Conservation (phyloP, 2,797 vertebrate genomes). For the Halcyon badia region DNA sequence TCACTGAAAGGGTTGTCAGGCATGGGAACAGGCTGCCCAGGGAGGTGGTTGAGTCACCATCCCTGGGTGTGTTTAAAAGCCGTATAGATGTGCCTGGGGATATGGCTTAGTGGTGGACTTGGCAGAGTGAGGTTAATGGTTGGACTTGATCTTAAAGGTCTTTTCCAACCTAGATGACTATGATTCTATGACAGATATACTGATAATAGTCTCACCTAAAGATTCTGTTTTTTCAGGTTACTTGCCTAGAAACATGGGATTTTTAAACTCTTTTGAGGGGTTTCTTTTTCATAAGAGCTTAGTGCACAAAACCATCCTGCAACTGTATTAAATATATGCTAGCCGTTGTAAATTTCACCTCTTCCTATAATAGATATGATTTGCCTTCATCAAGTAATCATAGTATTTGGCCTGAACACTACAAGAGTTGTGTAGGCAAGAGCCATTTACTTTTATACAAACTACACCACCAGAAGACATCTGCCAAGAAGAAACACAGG, state of each 20-base stretch:
- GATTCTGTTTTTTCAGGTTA: not conserved
- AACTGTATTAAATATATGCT: not conserved
- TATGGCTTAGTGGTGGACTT: too few relatives aligned
- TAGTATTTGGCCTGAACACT: not conserved
- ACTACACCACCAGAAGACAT: not conserved
- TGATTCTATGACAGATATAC: not conserved
- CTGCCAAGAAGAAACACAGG: not conserved
- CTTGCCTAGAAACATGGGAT: not conserved
- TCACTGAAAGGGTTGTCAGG: too few relatives aligned
- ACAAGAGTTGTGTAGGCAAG: not conserved
- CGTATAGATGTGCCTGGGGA: too few relatives aligned
- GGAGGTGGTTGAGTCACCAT: too few relatives aligned
- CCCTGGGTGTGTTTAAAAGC: too few relatives aligned
- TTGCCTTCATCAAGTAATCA: not conserved
- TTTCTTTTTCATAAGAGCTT: not conserved
- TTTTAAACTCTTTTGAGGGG: not conserved
- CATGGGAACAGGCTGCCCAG: too few relatives aligned
- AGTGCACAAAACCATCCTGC: not conserved
- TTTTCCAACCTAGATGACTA: too few relatives aligned
- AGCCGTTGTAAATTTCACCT: not conserved
- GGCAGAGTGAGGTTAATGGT: too few relatives aligned
- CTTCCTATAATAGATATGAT: not conserved
- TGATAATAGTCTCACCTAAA: not conserved
- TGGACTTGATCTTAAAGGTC: too few relatives aligned
- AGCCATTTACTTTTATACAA: not conserved